Conservation (phyloP, 92 coral and sea anemone genomes). For the Porites divaricata region DNA sequence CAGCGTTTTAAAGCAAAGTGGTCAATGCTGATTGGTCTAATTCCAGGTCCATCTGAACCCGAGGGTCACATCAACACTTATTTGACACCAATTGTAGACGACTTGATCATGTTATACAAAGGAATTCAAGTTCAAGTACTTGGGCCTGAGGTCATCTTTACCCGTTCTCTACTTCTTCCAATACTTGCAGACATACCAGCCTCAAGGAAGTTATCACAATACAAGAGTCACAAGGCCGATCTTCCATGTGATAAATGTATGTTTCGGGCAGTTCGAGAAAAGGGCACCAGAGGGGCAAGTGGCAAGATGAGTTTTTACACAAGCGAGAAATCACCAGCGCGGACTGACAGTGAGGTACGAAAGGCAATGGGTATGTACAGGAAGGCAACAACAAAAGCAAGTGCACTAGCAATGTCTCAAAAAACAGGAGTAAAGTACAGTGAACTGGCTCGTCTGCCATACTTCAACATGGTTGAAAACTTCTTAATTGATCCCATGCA, state of each 20-base stretch:
- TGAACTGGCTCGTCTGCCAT: constrained; percentile 30
- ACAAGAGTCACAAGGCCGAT: constrained; percentile 32
- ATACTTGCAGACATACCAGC: constrained; percentile 56
- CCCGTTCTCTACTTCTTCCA: constrained; percentile 36
- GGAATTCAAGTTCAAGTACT: constrained; percentile 31
- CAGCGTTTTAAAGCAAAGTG: constrained; percentile 33
- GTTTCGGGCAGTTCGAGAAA: constrained; percentile 49
- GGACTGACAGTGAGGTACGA: constrained; percentile 28
- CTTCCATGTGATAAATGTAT: constrained; percentile 57
- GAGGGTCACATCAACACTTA: constrained; percentile 33
- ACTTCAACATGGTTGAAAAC: constrained; percentile 42
- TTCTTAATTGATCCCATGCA: constrained; percentile 54
- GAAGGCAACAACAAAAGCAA: constrained; percentile 12
- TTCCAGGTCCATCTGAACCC: constrained; percentile 68
- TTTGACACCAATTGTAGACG: constrained; percentile 53
- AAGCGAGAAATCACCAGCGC: not conserved
- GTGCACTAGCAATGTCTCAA: constrained; percentile 16
- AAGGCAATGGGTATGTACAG: constrained; percentile 15
- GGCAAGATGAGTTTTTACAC: constrained; percentile 49
- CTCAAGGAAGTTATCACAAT: constrained; percentile 45
- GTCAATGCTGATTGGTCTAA: constrained; percentile 54
- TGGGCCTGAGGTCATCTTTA: not conserved
- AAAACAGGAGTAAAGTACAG: constrained; percentile 37
- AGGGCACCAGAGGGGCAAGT: constrained; percentile 53
- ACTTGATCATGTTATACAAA: constrained; percentile 11